Evolutionary conservation across 2,113 vertebrate species (phyloP).

Genomic region (Sturnira hondurensis): DNA sequence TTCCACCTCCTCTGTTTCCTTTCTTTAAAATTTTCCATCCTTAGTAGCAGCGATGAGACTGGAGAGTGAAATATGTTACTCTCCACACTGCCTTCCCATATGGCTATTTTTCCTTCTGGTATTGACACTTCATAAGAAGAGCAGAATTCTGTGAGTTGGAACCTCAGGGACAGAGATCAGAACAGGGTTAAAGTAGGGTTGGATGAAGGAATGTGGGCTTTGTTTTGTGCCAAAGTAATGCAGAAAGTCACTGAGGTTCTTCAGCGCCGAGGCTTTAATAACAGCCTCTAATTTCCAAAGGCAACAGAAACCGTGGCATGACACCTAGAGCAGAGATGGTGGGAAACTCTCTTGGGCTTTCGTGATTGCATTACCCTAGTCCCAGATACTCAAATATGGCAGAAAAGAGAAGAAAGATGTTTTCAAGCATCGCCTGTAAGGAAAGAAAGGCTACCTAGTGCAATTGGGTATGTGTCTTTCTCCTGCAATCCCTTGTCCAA

Average conservation of each 20-base stretch:
- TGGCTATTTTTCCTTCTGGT: neutral
- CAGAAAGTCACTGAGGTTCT: neutral
- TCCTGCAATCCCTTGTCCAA: neutral
- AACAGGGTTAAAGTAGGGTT: neutral
- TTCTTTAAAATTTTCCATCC: neutral
- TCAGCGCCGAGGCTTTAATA: neutral
- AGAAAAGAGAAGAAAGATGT: neutral
- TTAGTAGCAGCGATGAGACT: neutral
- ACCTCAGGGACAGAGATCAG: neutral
- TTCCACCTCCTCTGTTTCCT: neutral
- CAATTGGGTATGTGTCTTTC: neutral
- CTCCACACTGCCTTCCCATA: neutral
- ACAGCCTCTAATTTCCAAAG: neutral
- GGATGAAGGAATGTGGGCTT: neutral
- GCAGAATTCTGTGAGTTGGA: neutral
- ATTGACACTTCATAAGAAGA: neutral
- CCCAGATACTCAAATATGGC: neutral
- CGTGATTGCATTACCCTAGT: neutral
- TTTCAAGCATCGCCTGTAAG: neutral
- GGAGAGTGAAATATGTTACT: neutral
- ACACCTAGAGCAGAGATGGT: fast-evolving
- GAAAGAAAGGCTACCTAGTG: neutral
- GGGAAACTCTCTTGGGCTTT: neutral
- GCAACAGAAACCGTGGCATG: neutral
- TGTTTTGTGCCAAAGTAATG: neutral